Conservation (phyloP, 2,797 vertebrate genomes). For the Dicrostonyx torquatus region DNA sequence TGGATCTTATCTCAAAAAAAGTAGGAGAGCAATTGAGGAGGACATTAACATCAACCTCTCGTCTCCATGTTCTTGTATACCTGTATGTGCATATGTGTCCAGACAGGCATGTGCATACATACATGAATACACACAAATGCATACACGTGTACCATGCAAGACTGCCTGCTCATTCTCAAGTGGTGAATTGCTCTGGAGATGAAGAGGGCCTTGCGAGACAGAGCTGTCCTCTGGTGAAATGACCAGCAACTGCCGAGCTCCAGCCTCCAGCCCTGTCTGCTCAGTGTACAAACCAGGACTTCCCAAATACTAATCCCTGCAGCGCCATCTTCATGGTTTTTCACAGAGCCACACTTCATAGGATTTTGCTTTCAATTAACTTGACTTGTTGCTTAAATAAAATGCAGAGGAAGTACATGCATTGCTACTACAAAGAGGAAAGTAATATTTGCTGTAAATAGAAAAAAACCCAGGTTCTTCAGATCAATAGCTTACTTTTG, state of each 20-base stretch:
- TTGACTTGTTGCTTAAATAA: not conserved
- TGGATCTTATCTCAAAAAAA: not conserved
- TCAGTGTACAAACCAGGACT: not conserved
- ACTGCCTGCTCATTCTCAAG: not conserved
- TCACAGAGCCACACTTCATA: not conserved
- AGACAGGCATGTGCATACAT: not conserved
- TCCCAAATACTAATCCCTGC: not conserved
- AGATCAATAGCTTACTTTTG: not conserved
- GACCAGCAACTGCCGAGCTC: no score
- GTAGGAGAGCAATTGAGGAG: not conserved
- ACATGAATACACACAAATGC: not conserved
- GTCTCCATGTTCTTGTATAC: not conserved
- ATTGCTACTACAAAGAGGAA: not conserved
- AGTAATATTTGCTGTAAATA: not conserved
- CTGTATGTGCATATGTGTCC: not conserved
- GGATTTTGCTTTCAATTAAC: not conserved
- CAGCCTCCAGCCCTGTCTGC: not conserved
- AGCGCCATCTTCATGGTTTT: rapidly evolving
- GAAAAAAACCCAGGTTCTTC: constrained; percentile 9
- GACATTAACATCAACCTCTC: no score
- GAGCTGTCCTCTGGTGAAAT: not conserved
- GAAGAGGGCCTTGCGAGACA: no score
- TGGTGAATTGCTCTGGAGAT: rapidly evolving
- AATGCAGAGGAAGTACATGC: not conserved
- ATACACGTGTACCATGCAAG: not conserved